Base-by-base conservation (phyloP, 2,888 invertebrate species). In the Andrena praecox region DNA sequence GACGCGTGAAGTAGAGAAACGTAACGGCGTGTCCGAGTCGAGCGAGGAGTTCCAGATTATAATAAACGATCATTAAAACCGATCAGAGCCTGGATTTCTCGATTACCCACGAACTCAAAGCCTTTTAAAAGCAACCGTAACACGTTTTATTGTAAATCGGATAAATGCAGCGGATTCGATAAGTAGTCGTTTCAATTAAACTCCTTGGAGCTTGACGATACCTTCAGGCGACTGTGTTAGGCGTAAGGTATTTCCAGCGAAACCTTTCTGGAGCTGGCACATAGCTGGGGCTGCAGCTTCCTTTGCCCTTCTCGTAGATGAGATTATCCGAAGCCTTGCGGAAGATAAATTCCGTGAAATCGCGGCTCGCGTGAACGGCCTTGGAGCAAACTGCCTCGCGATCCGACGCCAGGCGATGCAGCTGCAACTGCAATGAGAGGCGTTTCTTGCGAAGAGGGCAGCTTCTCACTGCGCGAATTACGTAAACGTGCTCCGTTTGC, bases 261-360 rank as follows among this genome's bases (percentile, higher is more conserved):
- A 85, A 86, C 63, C 82, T 87, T 72, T 88, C 81, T 0, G 78
- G 77, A 1, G 52, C 64, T 0, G 87, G 33, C 16, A 86, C 12
- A 29, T 86, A 89, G 54, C 86, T 81, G 5, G 88, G 88, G 29
- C 89, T 89, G 7, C 56, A 24, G 16, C 89, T 89, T 24, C 74
- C 88, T 64, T 87, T 89, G 31, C 76, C 63, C 68, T 87, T 89
- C 66, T 89, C 89, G 62, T 89, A 89, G 62, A 89, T 89, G 50
- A 89, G 80, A 80, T 89, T 85, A 74, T 89, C 89, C 12, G 89
- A 89, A 33, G 89, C 85, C 64, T 85, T 89, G 33, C 89, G 80
- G 56, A 79, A 77, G n/a, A 89, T 66, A 48, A 79, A 74, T 20
- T 29, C 56, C 1, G 71, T 29, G 56, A 52, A 56, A 59, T 82